Evolutionary conservation across 2,113 vertebrate species (phyloP), one percentile per base, ranked within the genome.

Genomic region (Typhlomys cinereus): DNA sequence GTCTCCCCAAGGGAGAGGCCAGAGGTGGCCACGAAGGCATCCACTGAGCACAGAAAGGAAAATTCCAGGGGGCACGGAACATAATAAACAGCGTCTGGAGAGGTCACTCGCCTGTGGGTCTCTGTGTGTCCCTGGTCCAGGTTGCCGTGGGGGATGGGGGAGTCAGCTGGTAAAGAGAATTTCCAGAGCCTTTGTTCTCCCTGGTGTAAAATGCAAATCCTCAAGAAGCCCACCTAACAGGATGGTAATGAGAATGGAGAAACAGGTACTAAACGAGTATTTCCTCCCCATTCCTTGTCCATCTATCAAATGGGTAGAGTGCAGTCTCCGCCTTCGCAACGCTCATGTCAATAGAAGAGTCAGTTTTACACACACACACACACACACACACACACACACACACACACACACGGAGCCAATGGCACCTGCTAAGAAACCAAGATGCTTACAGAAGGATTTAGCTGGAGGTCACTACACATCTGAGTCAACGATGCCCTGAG

Each of bases 21-120:
- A 41, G 31, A 36, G 52, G 34, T 2, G 2, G 39, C 15, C 64
- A 8, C 4, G 25, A 31, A 62, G 57, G 44, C 52, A 59, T 13
- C 79, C 80, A 50, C 50, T 12, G 4, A n/a, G 66, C 2, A 61
- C 86, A 66, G 84, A 80, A 78, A 87, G n/a, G 84, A 62, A 92
- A 84, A 80, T 34, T 12, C n/a, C 89, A 85, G 86, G 84, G 66
- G 75, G 9, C 87, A 84, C 61, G 9, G 0, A 36, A 85, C 8
- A 87, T 76, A 96, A 88, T 95, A 97, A 96, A 95, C 23, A 29
- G 87, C 87, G 31, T 94, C 71, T 84, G 76, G 94, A 91, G 91
- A 96, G 91, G 95, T 50, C 70, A 0, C 1, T 7, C 0, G 4
- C 78, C 23, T 73, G 46, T 18, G 29, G 25, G 13, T 1, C 4